These are phyloP conservation scores for Propsilocerus akamusi DNA, from an alignment of 1,140 invertebrate species.

Conservation along the genomic window DNA sequence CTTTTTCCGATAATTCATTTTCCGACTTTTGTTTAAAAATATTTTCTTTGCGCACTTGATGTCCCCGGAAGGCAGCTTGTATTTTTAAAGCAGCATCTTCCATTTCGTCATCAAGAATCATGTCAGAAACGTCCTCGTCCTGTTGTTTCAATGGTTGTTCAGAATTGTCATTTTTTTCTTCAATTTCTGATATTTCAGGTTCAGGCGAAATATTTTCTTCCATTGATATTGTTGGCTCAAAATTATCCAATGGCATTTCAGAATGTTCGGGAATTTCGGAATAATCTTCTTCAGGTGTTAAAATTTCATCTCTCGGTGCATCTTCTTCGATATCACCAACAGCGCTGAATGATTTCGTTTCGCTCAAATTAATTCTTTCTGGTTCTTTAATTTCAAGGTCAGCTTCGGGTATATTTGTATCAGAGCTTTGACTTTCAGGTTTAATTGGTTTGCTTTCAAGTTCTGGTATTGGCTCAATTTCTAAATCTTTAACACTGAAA, in stretches of 20 bases:
- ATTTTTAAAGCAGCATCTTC: conserved; percentile 61
- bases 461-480: too few species aligned
- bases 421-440: not conserved
- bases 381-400: not conserved
- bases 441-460: too few species aligned
- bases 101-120: not conserved
- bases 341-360: not conserved
- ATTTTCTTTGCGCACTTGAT: conserved; percentile 64
- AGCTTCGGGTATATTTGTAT: not conserved
- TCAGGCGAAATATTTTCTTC: too few species aligned
- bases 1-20: not conserved
- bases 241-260: not conserved
- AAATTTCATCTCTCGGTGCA: not conserved
- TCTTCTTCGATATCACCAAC: not conserved
- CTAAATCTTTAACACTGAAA: too few species aligned
- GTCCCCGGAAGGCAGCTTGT: conserved; percentile 80
- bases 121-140: not conserved
- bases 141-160: not conserved
- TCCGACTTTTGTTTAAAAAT: not conserved
- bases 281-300: not conserved
- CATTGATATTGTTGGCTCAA: too few species aligned
- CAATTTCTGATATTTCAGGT: not conserved
- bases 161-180: not conserved
- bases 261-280: not conserved
- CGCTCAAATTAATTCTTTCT: not conserved